These are phyloP conservation scores for Macropus fuliginosus DNA, from an alignment of 2,797 vertebrate genomes.

Conservation along the genomic window DNA sequence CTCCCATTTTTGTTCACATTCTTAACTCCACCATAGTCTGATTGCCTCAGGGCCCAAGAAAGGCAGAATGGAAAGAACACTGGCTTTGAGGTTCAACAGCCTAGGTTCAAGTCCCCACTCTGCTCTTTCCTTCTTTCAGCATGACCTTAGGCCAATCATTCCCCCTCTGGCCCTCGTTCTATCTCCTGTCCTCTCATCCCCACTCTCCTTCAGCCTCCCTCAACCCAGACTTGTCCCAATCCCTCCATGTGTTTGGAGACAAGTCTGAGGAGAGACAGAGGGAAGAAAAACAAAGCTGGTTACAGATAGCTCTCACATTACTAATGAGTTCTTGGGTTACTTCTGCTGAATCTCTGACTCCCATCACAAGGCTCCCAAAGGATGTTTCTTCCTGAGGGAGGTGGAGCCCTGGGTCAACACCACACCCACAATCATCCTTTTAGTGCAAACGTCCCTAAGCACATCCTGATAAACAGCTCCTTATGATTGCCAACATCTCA, in stretches of 20 bases:
- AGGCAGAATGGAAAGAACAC: neutral
- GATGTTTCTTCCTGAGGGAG: neutral
- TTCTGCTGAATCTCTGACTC: slow-evolving; percentile 73
- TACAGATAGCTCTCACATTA: slow-evolving; percentile 72
- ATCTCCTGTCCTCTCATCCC: neutral
- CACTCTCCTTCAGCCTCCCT: neutral
- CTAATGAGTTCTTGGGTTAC: slow-evolving; percentile 77
- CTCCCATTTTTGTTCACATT: neutral
- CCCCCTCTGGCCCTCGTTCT: neutral
- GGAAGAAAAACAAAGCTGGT: slow-evolving; percentile 55
- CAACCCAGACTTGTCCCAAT: neutral
- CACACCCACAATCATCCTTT: slow-evolving; percentile 6
- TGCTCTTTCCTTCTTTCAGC: neutral
- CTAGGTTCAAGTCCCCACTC: neutral
- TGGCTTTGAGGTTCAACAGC: neutral
- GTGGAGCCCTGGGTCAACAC: neutral
- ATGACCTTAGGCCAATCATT: neutral
- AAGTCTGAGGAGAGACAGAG: slow-evolving; percentile 39
- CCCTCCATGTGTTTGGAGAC: neutral
- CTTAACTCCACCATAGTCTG: neutral
- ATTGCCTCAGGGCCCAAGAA: neutral
- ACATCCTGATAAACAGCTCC: neutral
- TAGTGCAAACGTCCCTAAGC: neutral
- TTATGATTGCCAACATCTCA: neutral
- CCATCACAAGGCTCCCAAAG: neutral